phyloP scores from a whole-genome alignment of 2,113 vertebrate genomes.

The Oreotrochilus melanogaster region DNA sequence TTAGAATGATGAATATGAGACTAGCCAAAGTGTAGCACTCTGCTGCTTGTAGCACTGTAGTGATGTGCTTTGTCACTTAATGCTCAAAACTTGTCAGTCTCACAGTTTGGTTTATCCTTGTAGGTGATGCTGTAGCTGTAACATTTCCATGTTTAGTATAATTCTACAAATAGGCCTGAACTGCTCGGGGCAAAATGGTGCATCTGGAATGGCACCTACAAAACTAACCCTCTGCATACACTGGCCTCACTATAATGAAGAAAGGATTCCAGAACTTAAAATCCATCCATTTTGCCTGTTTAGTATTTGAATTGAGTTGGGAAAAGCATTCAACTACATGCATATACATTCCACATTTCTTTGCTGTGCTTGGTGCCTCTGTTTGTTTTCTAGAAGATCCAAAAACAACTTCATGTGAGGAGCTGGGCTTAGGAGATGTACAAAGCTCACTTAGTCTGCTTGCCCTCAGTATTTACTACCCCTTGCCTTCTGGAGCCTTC shows the following conservation, averaged over 20 bases:
- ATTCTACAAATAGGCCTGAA: background rate
- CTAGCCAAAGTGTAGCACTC: background rate
- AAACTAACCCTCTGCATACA: background rate
- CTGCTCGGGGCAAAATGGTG: background rate
- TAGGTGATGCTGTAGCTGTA: background rate
- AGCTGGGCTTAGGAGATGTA: background rate
- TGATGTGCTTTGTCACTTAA: background rate
- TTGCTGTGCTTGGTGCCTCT: background rate
- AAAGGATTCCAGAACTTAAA: background rate
- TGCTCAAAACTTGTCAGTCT: background rate
- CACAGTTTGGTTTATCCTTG: accelerated
- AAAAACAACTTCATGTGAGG: accelerated
- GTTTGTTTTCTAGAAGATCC: background rate
- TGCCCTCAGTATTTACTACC: background rate
- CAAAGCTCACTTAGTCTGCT: background rate
- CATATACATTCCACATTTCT: accelerated
- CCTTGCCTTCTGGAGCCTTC: background rate
- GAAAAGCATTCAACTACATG: accelerated
- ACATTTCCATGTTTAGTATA: background rate
- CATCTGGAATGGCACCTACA: background rate
- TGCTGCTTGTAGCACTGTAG: background rate
- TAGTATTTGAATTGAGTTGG: background rate
- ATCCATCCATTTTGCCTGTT: background rate
- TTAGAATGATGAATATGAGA: background rate
- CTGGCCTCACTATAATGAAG: accelerated